These are phyloP conservation scores for Aproaerema taeniolella DNA, from an alignment of 2,888 invertebrate genomes.

Conservation along the genomic window DNA sequence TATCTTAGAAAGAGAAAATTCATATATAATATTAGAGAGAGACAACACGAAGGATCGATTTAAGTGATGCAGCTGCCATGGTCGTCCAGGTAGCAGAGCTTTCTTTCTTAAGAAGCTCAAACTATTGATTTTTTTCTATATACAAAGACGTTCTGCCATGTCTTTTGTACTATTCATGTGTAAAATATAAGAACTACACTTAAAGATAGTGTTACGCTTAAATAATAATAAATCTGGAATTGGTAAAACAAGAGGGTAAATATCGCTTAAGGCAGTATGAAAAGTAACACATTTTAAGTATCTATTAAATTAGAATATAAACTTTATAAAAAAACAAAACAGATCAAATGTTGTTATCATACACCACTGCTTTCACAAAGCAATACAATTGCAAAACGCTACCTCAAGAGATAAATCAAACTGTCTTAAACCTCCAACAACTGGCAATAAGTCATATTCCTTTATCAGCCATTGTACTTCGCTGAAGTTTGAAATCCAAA, in stretches of 20 bases:
- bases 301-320: too few relatives aligned
- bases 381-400: slow-evolving; percentile 31
- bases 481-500: slow-evolving; percentile 66
- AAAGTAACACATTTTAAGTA: too few relatives aligned
- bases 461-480: slow-evolving; percentile 64
- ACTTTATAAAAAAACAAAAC: too few relatives aligned
- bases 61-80: slow-evolving; percentile 60
- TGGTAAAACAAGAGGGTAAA: too few relatives aligned
- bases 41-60: slow-evolving; percentile 49
- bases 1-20: slow-evolving; percentile 37
- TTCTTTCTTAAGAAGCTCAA: slow-evolving; percentile 46
- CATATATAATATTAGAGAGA: slow-evolving; percentile 27
- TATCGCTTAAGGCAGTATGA: too few relatives aligned
- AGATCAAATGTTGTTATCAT: slow-evolving; percentile 30
- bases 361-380: slow-evolving; percentile 23
- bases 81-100: slow-evolving; percentile 54
- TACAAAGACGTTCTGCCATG: slow-evolving; percentile 26
- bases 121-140: slow-evolving; percentile 48
- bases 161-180: too few relatives aligned
- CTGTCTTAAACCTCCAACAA: slow-evolving; percentile 26
- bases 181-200: too few relatives aligned
- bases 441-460: slow-evolving; percentile 53
- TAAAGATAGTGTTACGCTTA: too few relatives aligned
- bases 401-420: slow-evolving; percentile 42
- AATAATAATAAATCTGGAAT: too few relatives aligned